A percentile compares a stretch with the other conserved stretches of the same genome.
Conservation (phyloP, 1,140 invertebrate species). For the Drosophila chauvacae region DNA sequence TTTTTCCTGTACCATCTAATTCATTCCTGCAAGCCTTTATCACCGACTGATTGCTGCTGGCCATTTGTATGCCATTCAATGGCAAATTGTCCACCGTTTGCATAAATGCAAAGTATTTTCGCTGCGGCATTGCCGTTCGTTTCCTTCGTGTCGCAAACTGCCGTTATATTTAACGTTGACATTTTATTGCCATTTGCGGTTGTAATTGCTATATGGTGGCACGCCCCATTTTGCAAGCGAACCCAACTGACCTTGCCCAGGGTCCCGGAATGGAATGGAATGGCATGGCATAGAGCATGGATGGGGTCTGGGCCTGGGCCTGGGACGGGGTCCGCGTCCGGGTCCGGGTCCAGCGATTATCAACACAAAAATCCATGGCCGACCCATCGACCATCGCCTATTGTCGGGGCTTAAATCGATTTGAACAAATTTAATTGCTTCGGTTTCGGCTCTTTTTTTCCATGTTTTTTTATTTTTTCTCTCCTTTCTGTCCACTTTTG, state of each 20-base stretch:
- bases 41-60: slow-evolving; percentile 4
- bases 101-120: slow-evolving; percentile 26
- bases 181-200: slow-evolving; percentile 79
- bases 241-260: slow-evolving; percentile 15
- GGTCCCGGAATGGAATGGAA: slow-evolving; percentile 4
- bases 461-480: neutral
- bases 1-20: neutral
- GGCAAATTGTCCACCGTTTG: slow-evolving; percentile 15
- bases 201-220: slow-evolving; percentile 72
- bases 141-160: slow-evolving; percentile 38
- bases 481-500: slow-evolving; percentile 18
- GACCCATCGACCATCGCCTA: slow-evolving; percentile 52
- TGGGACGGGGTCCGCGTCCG: neutral
- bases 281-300: neutral
- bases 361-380: slow-evolving; percentile 15
- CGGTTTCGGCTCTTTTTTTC: slow-evolving; percentile 51
- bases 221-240: slow-evolving; percentile 17
- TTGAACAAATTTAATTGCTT: slow-evolving; percentile 80
- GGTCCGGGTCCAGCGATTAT: slow-evolving; percentile 16
- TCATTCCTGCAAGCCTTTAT: slow-evolving; percentile 6
- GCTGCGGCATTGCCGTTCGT: slow-evolving; percentile 9
- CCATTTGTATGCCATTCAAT: slow-evolving; percentile 14
- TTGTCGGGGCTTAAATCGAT: slow-evolving; percentile 77
- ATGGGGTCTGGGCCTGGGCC: neutral
- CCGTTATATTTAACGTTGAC: slow-evolving; percentile 67